Conservation (phyloP, 1,140 invertebrate genomes). For the Dolichoris vasculosae region DNA sequence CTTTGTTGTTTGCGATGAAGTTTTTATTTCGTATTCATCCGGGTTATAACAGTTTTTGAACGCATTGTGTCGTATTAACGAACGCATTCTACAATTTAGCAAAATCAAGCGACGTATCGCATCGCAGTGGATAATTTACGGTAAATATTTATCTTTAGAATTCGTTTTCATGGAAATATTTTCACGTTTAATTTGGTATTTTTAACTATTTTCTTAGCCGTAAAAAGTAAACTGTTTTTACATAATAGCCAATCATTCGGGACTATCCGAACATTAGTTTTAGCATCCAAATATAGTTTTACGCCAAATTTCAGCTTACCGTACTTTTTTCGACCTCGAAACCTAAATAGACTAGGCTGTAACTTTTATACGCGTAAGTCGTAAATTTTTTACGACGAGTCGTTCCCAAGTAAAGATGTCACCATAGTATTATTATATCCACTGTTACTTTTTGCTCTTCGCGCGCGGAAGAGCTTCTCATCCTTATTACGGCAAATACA, state of each 20-base stretch:
- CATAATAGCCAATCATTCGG: neutral
- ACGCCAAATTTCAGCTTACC: neutral
- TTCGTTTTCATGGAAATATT: neutral
- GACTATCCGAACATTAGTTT: neutral
- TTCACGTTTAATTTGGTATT: neutral
- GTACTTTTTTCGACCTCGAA: conserved; percentile 3
- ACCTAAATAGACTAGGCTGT: conserved; percentile 14
- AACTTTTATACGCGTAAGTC: conserved; percentile 25
- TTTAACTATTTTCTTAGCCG: neutral
- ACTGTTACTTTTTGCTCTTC: conserved; percentile 13
- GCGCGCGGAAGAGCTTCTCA: neutral
- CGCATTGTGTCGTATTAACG: neutral
- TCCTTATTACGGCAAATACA: conserved; percentile 1
- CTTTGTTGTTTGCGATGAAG: too few relatives aligned
- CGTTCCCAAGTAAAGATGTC: conserved; percentile 26
- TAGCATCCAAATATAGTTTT: neutral
- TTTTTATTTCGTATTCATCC: too few relatives aligned
- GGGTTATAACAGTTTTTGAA: neutral
- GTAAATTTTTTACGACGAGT: conserved; percentile 46
- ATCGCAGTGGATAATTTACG: neutral
- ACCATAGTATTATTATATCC: conserved; percentile 24
- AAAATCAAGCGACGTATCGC: neutral
- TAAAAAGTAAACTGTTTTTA: neutral
- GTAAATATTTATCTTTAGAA: neutral
- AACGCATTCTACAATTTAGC: neutral